Conservation (phyloP, 2,113 vertebrate species). For the Dryoscopus gambensis region DNA sequence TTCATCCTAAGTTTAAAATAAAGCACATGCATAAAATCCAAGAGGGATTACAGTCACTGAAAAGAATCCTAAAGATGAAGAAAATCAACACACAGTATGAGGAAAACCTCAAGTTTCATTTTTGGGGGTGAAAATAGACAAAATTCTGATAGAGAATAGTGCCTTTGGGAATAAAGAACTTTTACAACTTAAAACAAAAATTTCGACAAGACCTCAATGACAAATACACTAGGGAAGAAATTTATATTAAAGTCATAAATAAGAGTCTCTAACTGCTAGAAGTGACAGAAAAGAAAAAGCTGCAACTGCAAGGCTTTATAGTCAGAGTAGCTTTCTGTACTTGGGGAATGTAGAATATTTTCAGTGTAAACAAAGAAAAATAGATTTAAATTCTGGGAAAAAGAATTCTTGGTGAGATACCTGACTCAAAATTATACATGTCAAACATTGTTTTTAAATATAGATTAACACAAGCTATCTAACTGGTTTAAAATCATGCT, state of each 20-base stretch:
- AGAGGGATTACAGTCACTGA: neutral
- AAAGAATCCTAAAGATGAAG: neutral
- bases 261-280: neutral
- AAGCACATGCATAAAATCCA: neutral
- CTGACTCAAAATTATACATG: neutral
- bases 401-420: neutral
- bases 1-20: neutral
- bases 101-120: neutral
- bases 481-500: neutral
- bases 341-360: neutral
- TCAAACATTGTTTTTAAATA: neutral
- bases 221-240: conserved; percentile 10
- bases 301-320: neutral
- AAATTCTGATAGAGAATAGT: neutral
- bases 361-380: neutral
- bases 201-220: neutral
- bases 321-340: neutral
- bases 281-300: neutral
- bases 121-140: neutral
- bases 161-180: neutral
- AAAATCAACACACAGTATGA: neutral
- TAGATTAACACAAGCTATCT: neutral
- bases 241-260: conserved; percentile 54
- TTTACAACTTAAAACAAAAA: neutral
- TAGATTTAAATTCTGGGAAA: neutral